Evolutionary conservation across 2,113 vertebrate genomes (phyloP).

Genomic region (Heteronetta atricapilla): DNA sequence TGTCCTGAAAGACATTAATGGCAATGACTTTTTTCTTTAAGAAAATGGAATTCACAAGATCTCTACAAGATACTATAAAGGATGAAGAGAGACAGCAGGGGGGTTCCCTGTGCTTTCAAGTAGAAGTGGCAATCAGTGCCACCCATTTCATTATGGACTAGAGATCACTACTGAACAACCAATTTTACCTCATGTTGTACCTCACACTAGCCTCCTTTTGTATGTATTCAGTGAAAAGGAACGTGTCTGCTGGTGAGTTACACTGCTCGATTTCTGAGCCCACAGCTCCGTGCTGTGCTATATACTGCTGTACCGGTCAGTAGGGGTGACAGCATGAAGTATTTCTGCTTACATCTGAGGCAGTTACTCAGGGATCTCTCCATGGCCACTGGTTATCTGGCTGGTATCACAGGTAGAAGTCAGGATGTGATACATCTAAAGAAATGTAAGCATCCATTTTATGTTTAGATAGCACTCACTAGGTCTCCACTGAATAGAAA

Average conservation of each 20-base stretch:
- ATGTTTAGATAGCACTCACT: neutral
- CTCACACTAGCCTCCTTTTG: neutral
- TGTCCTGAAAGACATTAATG: neutral
- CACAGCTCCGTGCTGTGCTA: neutral
- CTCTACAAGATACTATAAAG: neutral
- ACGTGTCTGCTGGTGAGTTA: neutral
- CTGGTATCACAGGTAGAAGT: neutral
- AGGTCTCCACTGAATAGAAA: neutral
- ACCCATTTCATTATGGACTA: neutral
- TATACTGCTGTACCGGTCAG: neutral
- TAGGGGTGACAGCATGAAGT: neutral
- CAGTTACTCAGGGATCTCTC: neutral
- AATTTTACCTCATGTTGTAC: neutral
- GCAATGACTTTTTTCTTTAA: neutral
- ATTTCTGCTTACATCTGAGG: neutral
- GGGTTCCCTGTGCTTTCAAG: neutral
- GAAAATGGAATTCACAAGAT: neutral
- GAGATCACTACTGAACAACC: neutral
- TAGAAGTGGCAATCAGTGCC: neutral
- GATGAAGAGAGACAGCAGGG: neutral
- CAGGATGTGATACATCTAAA: neutral
- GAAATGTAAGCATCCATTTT: neutral
- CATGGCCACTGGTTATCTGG: neutral
- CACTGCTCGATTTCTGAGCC: neutral
- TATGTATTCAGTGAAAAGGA: neutral